Evolutionary conservation across 2,797 vertebrate genomes (phyloP).

Genomic region (Tragelaphus oryx): DNA sequence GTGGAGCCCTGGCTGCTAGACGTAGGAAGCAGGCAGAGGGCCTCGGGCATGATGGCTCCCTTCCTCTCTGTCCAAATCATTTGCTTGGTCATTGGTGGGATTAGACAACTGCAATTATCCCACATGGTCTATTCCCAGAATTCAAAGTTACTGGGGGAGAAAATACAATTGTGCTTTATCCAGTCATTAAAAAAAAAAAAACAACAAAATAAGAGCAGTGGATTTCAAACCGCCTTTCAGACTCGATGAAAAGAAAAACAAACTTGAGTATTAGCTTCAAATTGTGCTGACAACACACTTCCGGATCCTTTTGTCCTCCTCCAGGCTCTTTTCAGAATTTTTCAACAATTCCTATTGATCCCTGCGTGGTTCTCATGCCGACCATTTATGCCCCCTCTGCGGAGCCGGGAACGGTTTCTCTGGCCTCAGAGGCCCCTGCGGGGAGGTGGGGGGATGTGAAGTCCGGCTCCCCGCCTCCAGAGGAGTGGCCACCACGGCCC

Average conservation of each 20-base stretch:
- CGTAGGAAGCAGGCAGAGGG: neutral
- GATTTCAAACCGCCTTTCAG: slow-evolving; percentile 63
- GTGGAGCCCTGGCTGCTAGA: neutral
- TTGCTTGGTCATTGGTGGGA: neutral
- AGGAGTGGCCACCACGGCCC: fast-evolving
- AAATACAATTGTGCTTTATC: slow-evolving; percentile 52
- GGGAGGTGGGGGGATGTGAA: neutral
- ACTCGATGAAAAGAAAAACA: slow-evolving; percentile 62
- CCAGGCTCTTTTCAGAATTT: slow-evolving; percentile 31
- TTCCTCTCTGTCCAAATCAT: neutral
- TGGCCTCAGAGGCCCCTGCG: neutral
- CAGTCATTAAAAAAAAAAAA: slow-evolving; percentile 37
- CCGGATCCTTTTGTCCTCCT: slow-evolving; percentile 59
- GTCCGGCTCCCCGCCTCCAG: too few species aligned
- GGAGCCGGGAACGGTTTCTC: neutral
- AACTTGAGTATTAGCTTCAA: slow-evolving; percentile 54
- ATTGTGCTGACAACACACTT: slow-evolving; percentile 67
- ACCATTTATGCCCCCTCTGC: neutral
- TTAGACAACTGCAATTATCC: slow-evolving; percentile 39
- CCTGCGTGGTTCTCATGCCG: neutral
- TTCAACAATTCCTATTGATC: slow-evolving; percentile 49
- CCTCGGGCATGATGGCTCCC: neutral
- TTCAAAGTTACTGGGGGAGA: slow-evolving; percentile 63
- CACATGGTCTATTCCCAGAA: slow-evolving; percentile 55
- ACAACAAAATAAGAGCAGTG: slow-evolving; percentile 1